phyloP scores from a whole-genome alignment of 2,797 vertebrate species.

The Melanotaenia maccullochi region DNA sequence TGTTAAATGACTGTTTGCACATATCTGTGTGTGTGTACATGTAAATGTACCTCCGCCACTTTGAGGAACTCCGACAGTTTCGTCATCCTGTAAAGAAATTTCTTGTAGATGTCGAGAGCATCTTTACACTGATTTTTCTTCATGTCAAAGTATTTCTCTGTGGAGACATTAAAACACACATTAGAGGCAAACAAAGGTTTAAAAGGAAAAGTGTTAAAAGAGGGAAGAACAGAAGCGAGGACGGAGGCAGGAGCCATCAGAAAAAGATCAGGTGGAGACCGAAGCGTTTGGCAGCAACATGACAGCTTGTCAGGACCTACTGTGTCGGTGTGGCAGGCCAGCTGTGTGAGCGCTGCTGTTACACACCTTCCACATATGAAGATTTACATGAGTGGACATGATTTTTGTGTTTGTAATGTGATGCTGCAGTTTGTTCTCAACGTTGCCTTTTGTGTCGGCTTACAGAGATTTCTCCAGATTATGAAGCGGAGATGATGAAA shows the following conservation, averaged over 20 bases:
- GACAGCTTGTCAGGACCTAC: conserved; percentile 46
- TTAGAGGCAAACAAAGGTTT: neutral
- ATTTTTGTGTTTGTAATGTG: neutral
- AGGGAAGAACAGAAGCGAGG: neutral
- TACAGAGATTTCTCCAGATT: neutral
- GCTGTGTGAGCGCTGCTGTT: neutral
- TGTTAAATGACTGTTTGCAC: neutral
- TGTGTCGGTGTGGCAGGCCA: conserved; percentile 22
- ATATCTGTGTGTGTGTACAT: conserved; percentile 5
- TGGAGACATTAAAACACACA: neutral
- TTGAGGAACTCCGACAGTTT: conserved; percentile 94
- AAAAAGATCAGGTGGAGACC: conserved; percentile 26
- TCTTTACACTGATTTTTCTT: conserved; percentile 97
- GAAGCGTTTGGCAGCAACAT: conserved; percentile 27
- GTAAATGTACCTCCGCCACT: conserved; percentile 90
- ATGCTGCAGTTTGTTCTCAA: neutral
- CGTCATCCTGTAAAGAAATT: conserved; percentile 93
- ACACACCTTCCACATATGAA: neutral
- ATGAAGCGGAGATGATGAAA: neutral
- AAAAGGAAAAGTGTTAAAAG: neutral
- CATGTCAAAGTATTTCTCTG: conserved; percentile 97
- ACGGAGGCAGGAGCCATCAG: conserved; percentile 8
- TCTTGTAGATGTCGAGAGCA: conserved; percentile 96
- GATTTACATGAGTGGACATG: neutral
- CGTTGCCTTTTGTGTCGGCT: neutral